phyloP scores from a whole-genome alignment of 2,888 invertebrate species.

The Agrochola macilenta region DNA sequence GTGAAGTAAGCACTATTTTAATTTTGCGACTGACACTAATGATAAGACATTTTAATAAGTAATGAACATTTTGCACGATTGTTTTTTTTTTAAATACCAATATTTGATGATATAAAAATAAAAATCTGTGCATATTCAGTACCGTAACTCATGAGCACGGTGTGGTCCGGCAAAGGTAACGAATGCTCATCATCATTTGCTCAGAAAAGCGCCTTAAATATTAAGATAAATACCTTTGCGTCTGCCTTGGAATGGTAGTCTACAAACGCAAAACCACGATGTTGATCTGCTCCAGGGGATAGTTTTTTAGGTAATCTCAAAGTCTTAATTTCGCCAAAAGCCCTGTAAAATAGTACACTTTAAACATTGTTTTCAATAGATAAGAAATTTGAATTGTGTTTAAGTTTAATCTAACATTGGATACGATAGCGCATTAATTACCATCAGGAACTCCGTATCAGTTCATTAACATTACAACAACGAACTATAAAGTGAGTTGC shows the following conservation, averaged over 20 bases:
- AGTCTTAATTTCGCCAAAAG: conserved; percentile 98
- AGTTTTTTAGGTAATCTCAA: conserved; percentile 97
- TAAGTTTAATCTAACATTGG: conserved; percentile 60
- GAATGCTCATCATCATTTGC: no score
- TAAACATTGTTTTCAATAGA: conserved; percentile 33
- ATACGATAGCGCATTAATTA: conserved; percentile 61
- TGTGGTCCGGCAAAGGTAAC: no score
- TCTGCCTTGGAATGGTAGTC: conserved; percentile 97
- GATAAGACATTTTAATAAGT: no score
- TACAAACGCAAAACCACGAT: conserved; percentile 99
- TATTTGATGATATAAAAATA: no score
- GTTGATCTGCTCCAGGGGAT: conserved; percentile 93
- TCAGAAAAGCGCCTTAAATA: not conserved
- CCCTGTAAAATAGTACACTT: conserved; percentile 88
- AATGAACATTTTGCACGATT: no score
- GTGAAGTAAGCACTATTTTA: no score
- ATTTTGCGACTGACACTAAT: no score
- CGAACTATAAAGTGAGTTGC: conserved; percentile 15
- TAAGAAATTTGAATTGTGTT: conserved; percentile 46
- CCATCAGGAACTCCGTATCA: conserved; percentile 53
- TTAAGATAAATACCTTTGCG: conserved; percentile 93
- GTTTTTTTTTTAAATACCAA: no score
- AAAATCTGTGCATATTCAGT: no score
- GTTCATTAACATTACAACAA: conserved; percentile 51
- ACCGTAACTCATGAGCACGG: no score